Evolutionary conservation across 2,797 vertebrate genomes (phyloP), one percentile per base, ranked within the genome.

Genomic region (Lacerta viridis): DNA sequence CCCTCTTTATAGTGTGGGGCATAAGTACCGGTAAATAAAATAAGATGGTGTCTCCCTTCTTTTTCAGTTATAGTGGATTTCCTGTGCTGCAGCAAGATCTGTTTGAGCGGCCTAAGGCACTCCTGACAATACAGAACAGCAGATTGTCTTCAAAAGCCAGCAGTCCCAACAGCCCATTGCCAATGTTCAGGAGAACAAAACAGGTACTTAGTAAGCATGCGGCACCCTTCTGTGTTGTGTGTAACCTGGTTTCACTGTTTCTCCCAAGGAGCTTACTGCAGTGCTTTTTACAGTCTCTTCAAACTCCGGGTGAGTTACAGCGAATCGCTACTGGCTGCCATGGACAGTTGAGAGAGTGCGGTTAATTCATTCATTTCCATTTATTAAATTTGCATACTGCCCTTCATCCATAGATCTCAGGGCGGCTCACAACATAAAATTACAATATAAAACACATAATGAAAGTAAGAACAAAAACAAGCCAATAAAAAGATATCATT

Each of bases 181-280:
- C 98, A 36, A 98, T 99, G 97, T 99, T 99, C 92, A 98, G 99
- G 91, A 98, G 99, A 95, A 99, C 99, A 87, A 99, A 99, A 95
- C 99, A 99, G 99, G 99, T 99, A 95, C 84, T 93, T 95, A 88
- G 23, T 92, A 87, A 7, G 29, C 23, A 4, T 39, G 25, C 9
- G 1, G 6, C 33, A 77, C 27, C 20, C 75, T 85, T 85, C 0
- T 7, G 64, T 39, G 43, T 69, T 13, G n/a, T 25, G 13, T 36
- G 23, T 29, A 79, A 36, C 46, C 33, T 33, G 23, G n/a, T 36
- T 55, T 80, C n/a, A 43, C 41, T 66, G n/a, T 55, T 61, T 68
- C 27, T 79, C 75, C 39, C 55, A 80, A 18, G 2, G 15, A 29
- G 77, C 4, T 50, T 50, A 23, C 36, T 75, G 71, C 68, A 39